phyloP scores from a whole-genome alignment of 2,888 invertebrate species.

The Autographa gamma region DNA sequence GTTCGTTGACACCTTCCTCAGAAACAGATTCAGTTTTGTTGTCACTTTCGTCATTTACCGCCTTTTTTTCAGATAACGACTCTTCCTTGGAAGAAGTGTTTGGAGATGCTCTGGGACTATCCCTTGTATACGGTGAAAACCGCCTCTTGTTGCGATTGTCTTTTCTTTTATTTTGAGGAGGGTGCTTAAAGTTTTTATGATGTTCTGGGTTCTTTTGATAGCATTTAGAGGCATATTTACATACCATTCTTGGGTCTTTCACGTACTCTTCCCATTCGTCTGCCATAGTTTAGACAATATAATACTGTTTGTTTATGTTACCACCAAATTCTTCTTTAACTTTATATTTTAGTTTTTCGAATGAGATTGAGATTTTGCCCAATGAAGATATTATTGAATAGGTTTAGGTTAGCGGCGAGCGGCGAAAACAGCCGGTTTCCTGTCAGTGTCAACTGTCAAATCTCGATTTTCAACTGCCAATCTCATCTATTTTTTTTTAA shows the following conservation, averaged over 20 bases:
- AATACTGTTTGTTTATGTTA: background rate
- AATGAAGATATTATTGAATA: background rate
- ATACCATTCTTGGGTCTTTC: constrained; percentile 88
- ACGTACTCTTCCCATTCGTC: constrained; percentile 77
- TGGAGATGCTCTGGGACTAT: constrained; percentile 26
- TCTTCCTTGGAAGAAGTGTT: constrained; percentile 12
- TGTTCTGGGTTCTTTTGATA: constrained; percentile 95
- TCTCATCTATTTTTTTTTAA: no score
- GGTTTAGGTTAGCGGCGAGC: background rate
- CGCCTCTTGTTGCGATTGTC: constrained; percentile 63
- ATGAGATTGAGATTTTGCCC: background rate
- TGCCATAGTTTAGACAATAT: constrained; percentile 67
- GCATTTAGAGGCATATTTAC: constrained; percentile 94
- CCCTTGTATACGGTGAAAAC: constrained; percentile 66
- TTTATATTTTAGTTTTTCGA: background rate
- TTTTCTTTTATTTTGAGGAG: constrained; percentile 79
- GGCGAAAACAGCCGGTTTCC: background rate
- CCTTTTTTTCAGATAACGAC: constrained; percentile 10
- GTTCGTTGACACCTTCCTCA: constrained; percentile 6
- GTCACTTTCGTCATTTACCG: constrained; percentile 8
- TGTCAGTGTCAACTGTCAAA: background rate
- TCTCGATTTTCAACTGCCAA: no score
- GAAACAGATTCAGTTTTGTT: background rate
- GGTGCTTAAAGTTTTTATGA: constrained; percentile 93
- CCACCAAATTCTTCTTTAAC: no score